A percentile compares a stretch with the other conserved stretches of the same genome.
Evolutionary conservation across 2,113 vertebrate genomes (phyloP).

Genomic region (Salvelinus namaycush): DNA sequence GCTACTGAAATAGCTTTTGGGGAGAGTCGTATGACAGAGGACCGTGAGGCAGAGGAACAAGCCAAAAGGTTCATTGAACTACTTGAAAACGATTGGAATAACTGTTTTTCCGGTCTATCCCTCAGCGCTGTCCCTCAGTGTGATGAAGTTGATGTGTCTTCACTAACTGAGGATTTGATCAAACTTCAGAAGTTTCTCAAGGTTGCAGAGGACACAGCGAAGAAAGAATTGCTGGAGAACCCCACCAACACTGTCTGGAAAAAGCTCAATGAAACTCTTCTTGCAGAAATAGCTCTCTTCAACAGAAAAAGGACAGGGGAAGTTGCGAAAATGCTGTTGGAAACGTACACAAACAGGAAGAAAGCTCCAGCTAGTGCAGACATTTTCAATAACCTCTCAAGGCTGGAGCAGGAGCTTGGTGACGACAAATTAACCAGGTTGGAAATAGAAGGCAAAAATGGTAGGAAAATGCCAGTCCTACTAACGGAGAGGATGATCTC

Average conservation of each 20-base stretch:
- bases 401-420: constrained; percentile 60
- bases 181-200: constrained; percentile 62
- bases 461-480: constrained; percentile 67
- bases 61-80: constrained; percentile 66
- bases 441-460: constrained; percentile 68
- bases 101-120: constrained; percentile 59
- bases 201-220: constrained; percentile 58
- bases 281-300: constrained; percentile 68
- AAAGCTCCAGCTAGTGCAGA: constrained; percentile 53
- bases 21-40: constrained; percentile 69
- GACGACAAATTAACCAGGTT: constrained; percentile 53
- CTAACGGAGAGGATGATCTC: constrained; percentile 62
- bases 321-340: constrained; percentile 61
- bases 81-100: constrained; percentile 68
- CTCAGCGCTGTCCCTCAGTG: constrained; percentile 34
- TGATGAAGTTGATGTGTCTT: constrained; percentile 59
- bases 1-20: constrained; percentile 72
- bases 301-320: constrained; percentile 68
- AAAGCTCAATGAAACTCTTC: constrained; percentile 65
- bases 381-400: constrained; percentile 60
- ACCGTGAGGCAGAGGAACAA: constrained; percentile 58
- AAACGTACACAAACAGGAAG: constrained; percentile 54
- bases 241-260: constrained; percentile 65
- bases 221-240: constrained; percentile 55
- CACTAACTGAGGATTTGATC: constrained; percentile 62